Evolutionary conservation across 2,797 vertebrate genomes (phyloP).

Genomic region (Pampus argenteus): DNA sequence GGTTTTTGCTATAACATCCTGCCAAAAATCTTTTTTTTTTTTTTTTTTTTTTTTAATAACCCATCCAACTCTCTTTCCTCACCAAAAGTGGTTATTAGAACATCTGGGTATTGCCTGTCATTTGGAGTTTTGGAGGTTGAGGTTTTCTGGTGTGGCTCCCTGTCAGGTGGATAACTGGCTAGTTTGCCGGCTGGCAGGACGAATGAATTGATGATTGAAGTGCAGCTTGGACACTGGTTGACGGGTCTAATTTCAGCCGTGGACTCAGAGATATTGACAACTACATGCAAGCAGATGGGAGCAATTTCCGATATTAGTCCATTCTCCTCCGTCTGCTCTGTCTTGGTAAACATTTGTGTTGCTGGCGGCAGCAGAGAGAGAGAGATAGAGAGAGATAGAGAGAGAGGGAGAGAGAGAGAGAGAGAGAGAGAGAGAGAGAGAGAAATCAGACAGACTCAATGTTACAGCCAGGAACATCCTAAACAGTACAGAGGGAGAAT

Average conservation of each 20-base stretch:
- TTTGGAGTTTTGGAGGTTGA: slow-evolving; percentile 19
- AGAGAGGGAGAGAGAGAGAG: slow-evolving; percentile 25
- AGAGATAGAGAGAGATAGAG: too few relatives aligned
- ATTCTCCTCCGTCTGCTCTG: slow-evolving; percentile 69
- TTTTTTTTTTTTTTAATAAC: too few relatives aligned
- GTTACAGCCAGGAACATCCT: slow-evolving; percentile 41
- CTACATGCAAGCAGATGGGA: slow-evolving; percentile 77
- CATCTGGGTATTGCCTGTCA: slow-evolving; percentile 27
- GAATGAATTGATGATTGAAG: slow-evolving; percentile 55
- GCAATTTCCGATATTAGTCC: slow-evolving; percentile 77
- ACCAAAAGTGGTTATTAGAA: slow-evolving; percentile 33
- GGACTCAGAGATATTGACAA: slow-evolving; percentile 76
- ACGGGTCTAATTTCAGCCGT: slow-evolving; percentile 70
- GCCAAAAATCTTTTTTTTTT: neutral
- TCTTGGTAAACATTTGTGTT: slow-evolving; percentile 74
- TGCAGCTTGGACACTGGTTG: slow-evolving; percentile 52
- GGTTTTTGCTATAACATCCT: neutral
- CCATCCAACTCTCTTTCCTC: neutral
- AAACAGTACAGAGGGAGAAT: slow-evolving; percentile 57
- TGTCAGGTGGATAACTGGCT: slow-evolving; percentile 30
- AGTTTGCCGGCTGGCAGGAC: slow-evolving; percentile 21
- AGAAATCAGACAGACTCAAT: slow-evolving; percentile 32
- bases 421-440: slow-evolving; percentile 28
- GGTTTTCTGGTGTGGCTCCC: slow-evolving; percentile 15
- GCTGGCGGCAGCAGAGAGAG: slow-evolving; percentile 33